Evolutionary conservation across 2,888 invertebrate genomes (phyloP).

Genomic region (Timema cristinae): DNA sequence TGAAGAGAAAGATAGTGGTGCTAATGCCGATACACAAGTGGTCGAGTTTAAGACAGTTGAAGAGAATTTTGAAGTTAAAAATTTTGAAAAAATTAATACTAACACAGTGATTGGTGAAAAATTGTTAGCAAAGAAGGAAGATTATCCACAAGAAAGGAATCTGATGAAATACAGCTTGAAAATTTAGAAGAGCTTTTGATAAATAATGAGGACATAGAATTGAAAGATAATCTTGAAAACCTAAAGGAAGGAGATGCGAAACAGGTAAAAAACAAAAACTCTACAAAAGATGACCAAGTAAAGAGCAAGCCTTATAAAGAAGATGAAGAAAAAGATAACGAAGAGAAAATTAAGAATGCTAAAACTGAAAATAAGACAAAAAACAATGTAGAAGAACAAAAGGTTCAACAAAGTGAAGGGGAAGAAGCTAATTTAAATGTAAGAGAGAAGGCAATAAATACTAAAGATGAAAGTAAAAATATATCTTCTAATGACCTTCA

Average conservation of each 20-base stretch:
- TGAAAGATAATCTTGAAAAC: conserved; percentile 1
- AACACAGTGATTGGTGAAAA: not conserved
- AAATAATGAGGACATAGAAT: not conserved
- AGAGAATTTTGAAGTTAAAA: too few relatives aligned
- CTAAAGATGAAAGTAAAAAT: conserved; percentile 25
- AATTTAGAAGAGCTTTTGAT: too few relatives aligned
- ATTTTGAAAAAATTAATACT: too few relatives aligned
- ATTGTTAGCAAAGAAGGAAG: not conserved
- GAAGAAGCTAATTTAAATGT: conserved; percentile 11
- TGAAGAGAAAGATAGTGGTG: conserved; percentile 9
- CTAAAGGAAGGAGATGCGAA: not conserved
- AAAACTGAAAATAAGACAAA: not conserved
- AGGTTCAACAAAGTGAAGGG: conserved; percentile 45
- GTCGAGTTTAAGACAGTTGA: not conserved
- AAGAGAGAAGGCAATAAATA: not conserved
- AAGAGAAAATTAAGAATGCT: not conserved
- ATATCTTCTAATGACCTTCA: conserved; percentile 22
- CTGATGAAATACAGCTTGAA: not conserved
- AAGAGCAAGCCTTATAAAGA: not conserved
- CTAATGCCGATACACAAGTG: not conserved
- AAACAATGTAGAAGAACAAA: conserved; percentile 44
- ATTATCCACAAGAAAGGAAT: not conserved
- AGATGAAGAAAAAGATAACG: conserved; percentile 13
- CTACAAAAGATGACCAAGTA: too few relatives aligned
- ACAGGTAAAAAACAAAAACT: not conserved